Conservation (phyloP, 2,888 invertebrate genomes). For the Sisyra nigra region DNA sequence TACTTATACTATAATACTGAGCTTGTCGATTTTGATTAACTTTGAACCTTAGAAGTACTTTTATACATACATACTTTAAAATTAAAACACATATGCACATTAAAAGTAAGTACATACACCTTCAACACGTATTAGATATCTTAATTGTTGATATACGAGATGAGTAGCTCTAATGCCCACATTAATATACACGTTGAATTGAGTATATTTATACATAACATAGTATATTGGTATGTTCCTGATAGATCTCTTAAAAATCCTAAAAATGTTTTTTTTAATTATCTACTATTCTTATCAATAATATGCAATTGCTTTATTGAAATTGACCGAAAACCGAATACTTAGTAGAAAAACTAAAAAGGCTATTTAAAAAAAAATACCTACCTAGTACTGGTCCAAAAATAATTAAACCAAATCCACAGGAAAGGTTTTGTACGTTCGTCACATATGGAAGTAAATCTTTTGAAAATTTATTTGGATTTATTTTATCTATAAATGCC, state of each 20-base stretch:
- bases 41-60: no score
- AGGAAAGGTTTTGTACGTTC: background rate
- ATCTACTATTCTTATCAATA: background rate
- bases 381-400: background rate
- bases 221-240: background rate
- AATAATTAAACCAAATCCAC: background rate
- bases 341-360: no score
- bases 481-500: conserved; percentile 1
- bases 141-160: no score
- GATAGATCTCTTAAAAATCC: background rate
- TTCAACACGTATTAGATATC: no score
- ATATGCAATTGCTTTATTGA: no score
- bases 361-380: no score
- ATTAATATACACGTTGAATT: background rate
- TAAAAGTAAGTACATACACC: no score
- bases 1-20: no score
- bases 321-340: no score
- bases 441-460: background rate
- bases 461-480: background rate
- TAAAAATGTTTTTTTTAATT: background rate
- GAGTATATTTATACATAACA: background rate
- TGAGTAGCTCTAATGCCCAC: background rate
- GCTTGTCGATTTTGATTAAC: no score
- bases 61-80: no score
- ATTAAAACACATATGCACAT: no score